Evolutionary conservation across 1,140 invertebrate genomes (phyloP).

Genomic region (Bombyx mandarina): DNA sequence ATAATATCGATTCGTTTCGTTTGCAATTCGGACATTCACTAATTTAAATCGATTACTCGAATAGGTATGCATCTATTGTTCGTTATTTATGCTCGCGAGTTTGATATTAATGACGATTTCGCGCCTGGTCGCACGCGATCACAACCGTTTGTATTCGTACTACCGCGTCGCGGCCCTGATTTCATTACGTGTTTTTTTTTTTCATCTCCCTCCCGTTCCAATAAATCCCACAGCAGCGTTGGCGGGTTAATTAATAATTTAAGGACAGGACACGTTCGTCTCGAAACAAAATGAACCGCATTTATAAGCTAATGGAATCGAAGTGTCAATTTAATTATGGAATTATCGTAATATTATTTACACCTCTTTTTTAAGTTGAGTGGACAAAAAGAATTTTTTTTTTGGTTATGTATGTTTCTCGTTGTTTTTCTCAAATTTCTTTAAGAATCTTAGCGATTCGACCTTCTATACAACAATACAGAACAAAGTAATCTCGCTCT

Average conservation of each 20-base stretch:
- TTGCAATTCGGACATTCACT: too few species aligned
- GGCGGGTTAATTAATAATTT: conserved; percentile 65
- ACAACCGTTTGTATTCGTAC: conserved; percentile 39
- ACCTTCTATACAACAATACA: too few species aligned
- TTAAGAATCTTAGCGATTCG: too few species aligned
- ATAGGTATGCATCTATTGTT: conserved; percentile 5
- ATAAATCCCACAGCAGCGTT: conserved; percentile 45
- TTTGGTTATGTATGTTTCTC: too few species aligned
- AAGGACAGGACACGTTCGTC: conserved; percentile 18
- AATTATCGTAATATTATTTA: neutral
- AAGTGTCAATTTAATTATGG: conserved; percentile 28
- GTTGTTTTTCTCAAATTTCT: too few species aligned
- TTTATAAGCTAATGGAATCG: conserved; percentile 26
- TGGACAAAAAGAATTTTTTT: too few species aligned
- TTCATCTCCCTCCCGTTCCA: conserved; percentile 49
- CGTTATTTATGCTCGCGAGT: conserved; percentile 20
- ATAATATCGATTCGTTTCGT: too few species aligned
- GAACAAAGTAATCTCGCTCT: too few species aligned
- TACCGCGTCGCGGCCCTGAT: conserved; percentile 40
- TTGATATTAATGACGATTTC: conserved; percentile 56
- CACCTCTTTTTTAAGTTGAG: too few species aligned
- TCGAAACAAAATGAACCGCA: conserved; percentile 11
- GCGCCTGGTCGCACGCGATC: conserved; percentile 31
- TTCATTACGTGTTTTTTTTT: conserved; percentile 59
- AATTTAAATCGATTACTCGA: too few species aligned